These are phyloP conservation scores for Sandelia bainsii DNA, from an alignment of 2,797 vertebrate species.

Conservation along the genomic window DNA sequence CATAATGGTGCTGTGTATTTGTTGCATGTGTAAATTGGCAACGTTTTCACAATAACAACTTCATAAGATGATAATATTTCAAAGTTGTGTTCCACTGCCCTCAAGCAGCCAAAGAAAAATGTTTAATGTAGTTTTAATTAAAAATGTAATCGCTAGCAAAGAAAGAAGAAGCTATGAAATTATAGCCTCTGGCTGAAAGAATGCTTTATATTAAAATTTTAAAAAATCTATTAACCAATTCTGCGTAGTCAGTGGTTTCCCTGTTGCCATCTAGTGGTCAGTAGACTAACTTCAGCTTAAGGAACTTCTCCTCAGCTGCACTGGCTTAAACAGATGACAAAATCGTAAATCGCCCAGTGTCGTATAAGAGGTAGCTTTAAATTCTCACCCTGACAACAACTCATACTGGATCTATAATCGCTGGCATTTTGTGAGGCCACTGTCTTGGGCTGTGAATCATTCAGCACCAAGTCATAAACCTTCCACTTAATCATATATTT, in stretches of 20 bases:
- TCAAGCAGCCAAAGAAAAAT: background rate
- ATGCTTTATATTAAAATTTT: too few species aligned
- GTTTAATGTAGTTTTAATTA: background rate
- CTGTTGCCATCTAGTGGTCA: slow-evolving; percentile 1
- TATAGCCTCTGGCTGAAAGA: too few species aligned
- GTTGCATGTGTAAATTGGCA: too few species aligned
- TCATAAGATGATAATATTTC: too few species aligned
- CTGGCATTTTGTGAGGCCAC: background rate
- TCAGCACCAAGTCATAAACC: slow-evolving; percentile 10
- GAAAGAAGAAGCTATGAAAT: too few species aligned
- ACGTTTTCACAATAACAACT: too few species aligned
- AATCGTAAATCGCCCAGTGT: background rate
- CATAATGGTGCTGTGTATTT: too few species aligned
- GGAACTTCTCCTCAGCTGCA: background rate
- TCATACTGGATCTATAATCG: background rate
- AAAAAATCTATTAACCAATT: too few species aligned
- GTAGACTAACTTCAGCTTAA: background rate
- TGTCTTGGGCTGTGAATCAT: background rate
- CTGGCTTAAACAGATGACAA: background rate
- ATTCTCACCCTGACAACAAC: background rate
- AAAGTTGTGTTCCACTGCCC: background rate
- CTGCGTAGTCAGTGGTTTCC: background rate
- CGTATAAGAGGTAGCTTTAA: background rate
- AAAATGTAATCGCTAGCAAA: background rate
- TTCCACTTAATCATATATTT: background rate